phyloP scores from a whole-genome alignment of 2,888 invertebrate species.

The Drosophila dives region DNA sequence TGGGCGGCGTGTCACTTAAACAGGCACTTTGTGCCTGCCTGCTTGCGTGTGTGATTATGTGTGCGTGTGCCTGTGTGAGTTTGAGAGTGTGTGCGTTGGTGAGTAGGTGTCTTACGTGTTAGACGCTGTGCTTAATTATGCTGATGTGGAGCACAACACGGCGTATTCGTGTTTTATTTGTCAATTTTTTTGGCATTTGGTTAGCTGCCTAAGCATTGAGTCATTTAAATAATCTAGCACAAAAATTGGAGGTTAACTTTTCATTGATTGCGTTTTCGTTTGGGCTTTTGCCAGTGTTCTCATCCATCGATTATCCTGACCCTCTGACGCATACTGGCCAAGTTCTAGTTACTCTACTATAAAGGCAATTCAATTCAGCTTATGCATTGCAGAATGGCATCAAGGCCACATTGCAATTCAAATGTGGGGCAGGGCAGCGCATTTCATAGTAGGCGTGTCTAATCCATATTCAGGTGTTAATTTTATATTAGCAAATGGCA shows the following conservation, averaged over 20 bases:
- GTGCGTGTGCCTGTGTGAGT: constrained; percentile 1
- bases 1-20: constrained; percentile 44
- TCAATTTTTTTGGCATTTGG: constrained; percentile 22
- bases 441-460: constrained; percentile 33
- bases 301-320: constrained; percentile 54
- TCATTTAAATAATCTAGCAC: constrained; percentile 57
- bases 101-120: constrained; percentile 39
- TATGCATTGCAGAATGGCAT: constrained; percentile 26
- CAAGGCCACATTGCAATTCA: constrained; percentile 38
- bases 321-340: constrained; percentile 30
- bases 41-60: not conserved
- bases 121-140: constrained; percentile 66
- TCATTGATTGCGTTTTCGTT: constrained; percentile 30
- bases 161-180: constrained; percentile 66
- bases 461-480: constrained; percentile 28
- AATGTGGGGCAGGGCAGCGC: not conserved
- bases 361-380: constrained; percentile 59
- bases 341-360: constrained; percentile 2
- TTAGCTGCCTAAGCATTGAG: constrained; percentile 48
- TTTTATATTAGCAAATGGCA: constrained; percentile 22
- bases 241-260: constrained; percentile 38
- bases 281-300: not conserved
- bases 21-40: constrained; percentile 18
- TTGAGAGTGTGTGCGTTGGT: constrained; percentile 10
- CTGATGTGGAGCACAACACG: constrained; percentile 47